Conservation (phyloP, 2,888 invertebrate species). For the Drosophila yooni region DNA sequence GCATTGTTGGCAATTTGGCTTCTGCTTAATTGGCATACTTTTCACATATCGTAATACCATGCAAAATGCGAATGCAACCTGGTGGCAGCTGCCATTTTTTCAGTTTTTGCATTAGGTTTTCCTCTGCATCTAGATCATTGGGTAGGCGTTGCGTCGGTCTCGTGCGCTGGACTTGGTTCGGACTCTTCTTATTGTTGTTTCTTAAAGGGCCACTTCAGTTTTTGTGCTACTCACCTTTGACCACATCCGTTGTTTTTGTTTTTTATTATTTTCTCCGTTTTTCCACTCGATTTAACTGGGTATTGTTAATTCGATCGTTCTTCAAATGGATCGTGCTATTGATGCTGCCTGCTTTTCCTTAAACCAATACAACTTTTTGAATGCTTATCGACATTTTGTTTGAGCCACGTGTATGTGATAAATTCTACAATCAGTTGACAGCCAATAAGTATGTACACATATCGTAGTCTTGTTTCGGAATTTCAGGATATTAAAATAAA, state of each 20-base stretch:
- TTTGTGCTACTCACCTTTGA: conserved; percentile 54
- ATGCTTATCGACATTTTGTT: neutral
- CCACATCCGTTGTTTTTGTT: conserved; percentile 58
- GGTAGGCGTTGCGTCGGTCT: conserved; percentile 67
- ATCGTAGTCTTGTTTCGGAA: neutral
- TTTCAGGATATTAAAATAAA: conserved; percentile 15
- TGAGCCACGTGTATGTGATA: conserved; percentile 26
- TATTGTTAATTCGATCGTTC: conserved; percentile 34
- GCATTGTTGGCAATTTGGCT: conserved; percentile 62
- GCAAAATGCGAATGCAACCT: conserved; percentile 41
- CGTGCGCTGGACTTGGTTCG: conserved; percentile 49
- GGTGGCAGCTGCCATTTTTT: conserved; percentile 24
- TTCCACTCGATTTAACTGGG: conserved; percentile 63
- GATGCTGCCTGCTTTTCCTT: conserved; percentile 17
- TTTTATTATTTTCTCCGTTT: conserved; percentile 49
- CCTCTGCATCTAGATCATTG: conserved; percentile 21
- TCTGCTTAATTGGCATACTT: conserved; percentile 76
- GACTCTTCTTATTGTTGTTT: conserved; percentile 36
- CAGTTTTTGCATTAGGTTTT: conserved; percentile 47
- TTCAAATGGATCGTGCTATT: conserved; percentile 65
- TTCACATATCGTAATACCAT: conserved; percentile 21
- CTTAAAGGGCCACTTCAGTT: conserved; percentile 58
- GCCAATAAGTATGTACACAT: neutral
- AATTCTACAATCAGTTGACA: conserved; percentile 5
- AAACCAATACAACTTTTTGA: neutral